Conservation (phyloP, 2,797 vertebrate genomes). For the Sebastes hubbsi region DNA sequence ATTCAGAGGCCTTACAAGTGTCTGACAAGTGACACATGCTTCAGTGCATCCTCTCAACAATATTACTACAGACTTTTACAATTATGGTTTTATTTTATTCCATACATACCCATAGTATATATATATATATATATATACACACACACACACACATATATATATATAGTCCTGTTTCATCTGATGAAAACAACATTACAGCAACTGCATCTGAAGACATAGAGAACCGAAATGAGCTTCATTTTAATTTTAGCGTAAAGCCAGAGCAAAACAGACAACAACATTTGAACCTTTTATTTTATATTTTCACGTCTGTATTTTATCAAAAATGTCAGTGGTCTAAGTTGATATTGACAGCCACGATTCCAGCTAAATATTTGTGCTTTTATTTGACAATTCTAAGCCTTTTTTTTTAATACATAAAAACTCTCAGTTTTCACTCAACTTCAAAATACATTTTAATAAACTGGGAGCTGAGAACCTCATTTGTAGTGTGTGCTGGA, state of each 20-base stretch:
- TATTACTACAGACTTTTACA: background rate
- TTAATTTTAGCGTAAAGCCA: background rate
- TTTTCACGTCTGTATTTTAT: background rate
- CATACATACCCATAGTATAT: constrained; percentile 1
- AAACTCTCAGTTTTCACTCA: background rate
- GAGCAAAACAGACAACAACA: background rate
- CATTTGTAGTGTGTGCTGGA: background rate
- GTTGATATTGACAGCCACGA: background rate
- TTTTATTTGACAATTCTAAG: background rate
- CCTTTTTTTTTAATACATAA: background rate
- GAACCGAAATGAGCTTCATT: background rate
- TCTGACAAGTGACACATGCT: background rate
- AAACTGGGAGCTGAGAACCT: background rate
- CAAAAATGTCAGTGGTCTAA: background rate
- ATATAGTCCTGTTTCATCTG: background rate
- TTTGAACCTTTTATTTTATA: background rate
- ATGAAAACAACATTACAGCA: background rate
- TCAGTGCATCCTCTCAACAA: background rate
- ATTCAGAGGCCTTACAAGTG: background rate
- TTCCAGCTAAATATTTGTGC: background rate
- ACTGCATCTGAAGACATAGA: constrained; percentile 7
- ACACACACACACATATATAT: too few relatives aligned
- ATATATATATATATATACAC: too few relatives aligned
- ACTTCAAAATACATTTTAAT: background rate
- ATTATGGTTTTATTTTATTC: background rate